Conservation (phyloP, 2,797 vertebrate genomes). For the Falco concolor region DNA sequence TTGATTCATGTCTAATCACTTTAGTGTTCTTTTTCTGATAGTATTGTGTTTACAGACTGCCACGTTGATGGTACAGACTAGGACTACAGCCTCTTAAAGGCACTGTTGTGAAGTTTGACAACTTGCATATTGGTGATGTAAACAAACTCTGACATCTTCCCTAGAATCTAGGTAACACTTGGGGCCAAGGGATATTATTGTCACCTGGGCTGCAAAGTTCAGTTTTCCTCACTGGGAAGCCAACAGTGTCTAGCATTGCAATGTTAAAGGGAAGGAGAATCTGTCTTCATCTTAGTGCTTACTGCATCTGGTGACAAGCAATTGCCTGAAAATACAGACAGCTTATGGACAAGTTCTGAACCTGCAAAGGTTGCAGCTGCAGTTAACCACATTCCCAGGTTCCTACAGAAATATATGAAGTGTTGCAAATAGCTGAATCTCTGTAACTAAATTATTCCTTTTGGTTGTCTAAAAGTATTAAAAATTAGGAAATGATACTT, state of each 20-base stretch:
- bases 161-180: neutral
- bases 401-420: neutral
- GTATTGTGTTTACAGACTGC: neutral
- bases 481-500: neutral
- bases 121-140: neutral
- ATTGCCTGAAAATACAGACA: neutral
- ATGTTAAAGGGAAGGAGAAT: neutral
- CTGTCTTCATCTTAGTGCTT: neutral
- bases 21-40: neutral
- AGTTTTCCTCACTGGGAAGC: neutral
- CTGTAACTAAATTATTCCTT: neutral
- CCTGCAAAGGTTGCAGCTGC: neutral
- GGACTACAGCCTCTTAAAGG: neutral
- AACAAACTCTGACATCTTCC: neutral
- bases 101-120: neutral
- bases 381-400: neutral
- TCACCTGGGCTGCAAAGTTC: neutral
- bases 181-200: neutral
- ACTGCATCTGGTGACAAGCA: neutral
- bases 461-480: neutral
- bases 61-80: rapidly evolving
- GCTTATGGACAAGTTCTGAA: neutral
- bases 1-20: neutral
- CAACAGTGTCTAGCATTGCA: neutral
- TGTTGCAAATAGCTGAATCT: neutral